These are phyloP conservation scores for Sepiola atlantica DNA, from an alignment of 2,888 invertebrate genomes.

Conservation along the genomic window DNA sequence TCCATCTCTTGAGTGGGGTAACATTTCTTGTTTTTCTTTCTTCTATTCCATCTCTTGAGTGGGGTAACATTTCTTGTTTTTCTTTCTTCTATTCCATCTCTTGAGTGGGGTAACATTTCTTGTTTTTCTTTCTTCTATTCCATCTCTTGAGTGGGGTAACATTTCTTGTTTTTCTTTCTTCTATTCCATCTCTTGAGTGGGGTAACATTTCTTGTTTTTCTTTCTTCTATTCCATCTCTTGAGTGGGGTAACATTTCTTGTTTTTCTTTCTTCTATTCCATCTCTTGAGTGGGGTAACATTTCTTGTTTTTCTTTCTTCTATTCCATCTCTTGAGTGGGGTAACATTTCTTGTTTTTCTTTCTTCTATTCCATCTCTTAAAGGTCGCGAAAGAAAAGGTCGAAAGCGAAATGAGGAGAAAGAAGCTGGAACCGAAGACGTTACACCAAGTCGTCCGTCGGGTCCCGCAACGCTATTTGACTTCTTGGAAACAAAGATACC, in stretches of 20 bases:
- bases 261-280: too few relatives aligned
- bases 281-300: background rate
- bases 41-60: background rate
- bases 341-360: too few relatives aligned
- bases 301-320: too few relatives aligned
- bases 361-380: background rate
- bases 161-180: too few relatives aligned
- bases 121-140: too few relatives aligned
- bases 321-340: background rate
- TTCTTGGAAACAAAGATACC: constrained; percentile 72
- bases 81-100: too few relatives aligned
- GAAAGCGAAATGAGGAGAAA: constrained; percentile 57
- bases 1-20: background rate
- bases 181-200: background rate
- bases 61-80: too few relatives aligned
- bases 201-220: too few relatives aligned
- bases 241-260: background rate
- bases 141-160: background rate
- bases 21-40: too few relatives aligned
- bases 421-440: constrained; percentile 61
- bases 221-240: background rate
- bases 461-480: constrained; percentile 74
- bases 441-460: constrained; percentile 68
- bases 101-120: background rate
- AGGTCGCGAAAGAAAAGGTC: constrained; percentile 54